These are phyloP conservation scores for Sogatella furcifera DNA, from an alignment of 1,140 invertebrate species.

Conservation along the genomic window DNA sequence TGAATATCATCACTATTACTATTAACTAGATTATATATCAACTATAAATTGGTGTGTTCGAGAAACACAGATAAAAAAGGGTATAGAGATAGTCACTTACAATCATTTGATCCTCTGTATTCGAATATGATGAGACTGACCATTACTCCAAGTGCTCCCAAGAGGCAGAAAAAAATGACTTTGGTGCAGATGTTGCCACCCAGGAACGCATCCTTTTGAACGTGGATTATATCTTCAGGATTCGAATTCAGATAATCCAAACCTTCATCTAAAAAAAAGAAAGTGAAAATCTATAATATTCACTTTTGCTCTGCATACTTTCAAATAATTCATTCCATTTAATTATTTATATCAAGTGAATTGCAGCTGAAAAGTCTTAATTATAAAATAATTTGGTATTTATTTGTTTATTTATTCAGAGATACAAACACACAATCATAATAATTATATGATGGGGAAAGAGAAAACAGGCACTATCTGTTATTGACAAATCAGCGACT, in stretches of 20 bases:
- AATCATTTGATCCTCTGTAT: conserved; percentile 60
- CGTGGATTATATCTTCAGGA: conserved; percentile 53
- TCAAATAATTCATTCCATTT: not conserved
- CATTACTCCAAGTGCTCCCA: conserved; percentile 54
- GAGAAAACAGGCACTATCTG: too few relatives aligned
- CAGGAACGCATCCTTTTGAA: conserved; percentile 58
- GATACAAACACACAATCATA: too few relatives aligned
- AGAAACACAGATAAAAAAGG: too few relatives aligned
- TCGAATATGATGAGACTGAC: conserved; percentile 67
- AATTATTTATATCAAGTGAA: too few relatives aligned
- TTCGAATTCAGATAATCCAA: not conserved
- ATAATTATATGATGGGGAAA: too few relatives aligned
- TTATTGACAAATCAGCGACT: too few relatives aligned
- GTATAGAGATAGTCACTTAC: conserved; percentile 41
- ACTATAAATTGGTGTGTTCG: too few relatives aligned
- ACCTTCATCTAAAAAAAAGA: conserved; percentile 15
- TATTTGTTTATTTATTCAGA: too few relatives aligned
- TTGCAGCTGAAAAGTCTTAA: too few relatives aligned
- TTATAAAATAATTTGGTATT: too few relatives aligned
- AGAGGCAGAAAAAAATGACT: conserved; percentile 63
- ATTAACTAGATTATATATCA: too few relatives aligned
- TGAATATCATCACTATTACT: too few relatives aligned
- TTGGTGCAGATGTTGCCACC: conserved; percentile 72
- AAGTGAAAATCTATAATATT: not conserved
- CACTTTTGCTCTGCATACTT: not conserved